phyloP scores from a whole-genome alignment of 2,797 vertebrate species.

The Propithecus deckenii region DNA sequence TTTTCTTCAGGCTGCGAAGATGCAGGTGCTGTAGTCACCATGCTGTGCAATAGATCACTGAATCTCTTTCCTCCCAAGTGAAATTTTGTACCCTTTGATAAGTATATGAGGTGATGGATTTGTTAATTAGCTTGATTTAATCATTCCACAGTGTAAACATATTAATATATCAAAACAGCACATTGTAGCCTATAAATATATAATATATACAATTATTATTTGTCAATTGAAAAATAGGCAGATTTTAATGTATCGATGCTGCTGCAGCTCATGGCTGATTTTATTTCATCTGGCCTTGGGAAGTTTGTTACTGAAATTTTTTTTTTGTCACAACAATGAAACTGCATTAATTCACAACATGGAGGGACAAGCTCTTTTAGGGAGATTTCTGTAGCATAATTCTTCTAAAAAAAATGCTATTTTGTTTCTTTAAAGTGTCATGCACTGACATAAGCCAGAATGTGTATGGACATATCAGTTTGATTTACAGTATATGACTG shows the following conservation, averaged over 20 bases:
- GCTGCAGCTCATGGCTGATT: not conserved
- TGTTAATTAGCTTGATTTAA: not conserved
- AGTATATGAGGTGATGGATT: not conserved
- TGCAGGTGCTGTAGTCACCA: not conserved
- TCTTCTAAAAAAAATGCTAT: conserved; percentile 8
- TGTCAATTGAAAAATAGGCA: not conserved
- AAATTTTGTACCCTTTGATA: not conserved
- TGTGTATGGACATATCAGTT: not conserved
- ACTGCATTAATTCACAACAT: not conserved
- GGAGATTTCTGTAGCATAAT: not conserved
- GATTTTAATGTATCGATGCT: fast-evolving
- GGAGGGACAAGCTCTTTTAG: not conserved
- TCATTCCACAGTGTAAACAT: not conserved
- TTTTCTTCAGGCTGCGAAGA: not conserved
- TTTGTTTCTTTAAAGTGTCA: conserved; percentile 16
- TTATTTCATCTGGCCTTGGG: not conserved
- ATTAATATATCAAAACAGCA: not conserved
- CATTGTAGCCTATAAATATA: not conserved
- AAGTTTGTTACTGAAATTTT: not conserved
- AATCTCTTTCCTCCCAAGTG: not conserved
- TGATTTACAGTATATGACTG: not conserved
- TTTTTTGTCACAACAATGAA: not conserved
- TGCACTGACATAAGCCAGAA: not conserved
- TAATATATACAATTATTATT: not conserved
- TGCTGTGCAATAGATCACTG: not conserved